Percentiles rank a stretch among this genome's conserved stretches.
Conservation (phyloP, 2,888 invertebrate species). For the Osedax fenrisi region DNA sequence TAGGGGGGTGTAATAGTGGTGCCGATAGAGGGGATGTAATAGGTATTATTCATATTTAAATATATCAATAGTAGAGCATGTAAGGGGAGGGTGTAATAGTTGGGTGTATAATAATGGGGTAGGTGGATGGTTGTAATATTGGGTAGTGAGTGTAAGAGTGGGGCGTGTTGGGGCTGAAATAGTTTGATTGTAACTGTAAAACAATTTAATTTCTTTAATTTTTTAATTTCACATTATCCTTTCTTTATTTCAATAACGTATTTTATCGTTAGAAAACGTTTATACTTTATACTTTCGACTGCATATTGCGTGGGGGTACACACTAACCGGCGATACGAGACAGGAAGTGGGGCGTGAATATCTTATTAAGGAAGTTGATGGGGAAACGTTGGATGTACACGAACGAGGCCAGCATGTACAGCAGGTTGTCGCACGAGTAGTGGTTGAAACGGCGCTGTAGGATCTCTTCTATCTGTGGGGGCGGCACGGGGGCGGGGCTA, state of each 20-base stretch:
- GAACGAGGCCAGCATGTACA: conserved; percentile 59
- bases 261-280: too few relatives aligned
- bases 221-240: too few relatives aligned
- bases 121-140: neutral
- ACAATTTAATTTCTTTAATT: too few relatives aligned
- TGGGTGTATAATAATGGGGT: neutral
- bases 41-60: conserved; percentile 58
- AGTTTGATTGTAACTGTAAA: too few relatives aligned
- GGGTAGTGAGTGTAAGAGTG: neutral
- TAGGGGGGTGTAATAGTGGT: conserved; percentile 57
- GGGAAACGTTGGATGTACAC: conserved; percentile 59
- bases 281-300: too few relatives aligned
- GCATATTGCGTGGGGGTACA: too few relatives aligned
- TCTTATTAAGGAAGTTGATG: conserved; percentile 55
- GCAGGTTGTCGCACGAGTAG: conserved; percentile 55
- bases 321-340: conserved; percentile 54
- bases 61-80: conserved; percentile 55
- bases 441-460: conserved; percentile 56
- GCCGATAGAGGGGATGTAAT: conserved; percentile 57
- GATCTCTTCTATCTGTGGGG: conserved; percentile 52
- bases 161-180: too few relatives aligned
- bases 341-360: conserved; percentile 59
- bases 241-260: too few relatives aligned
- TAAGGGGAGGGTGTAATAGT: neutral
- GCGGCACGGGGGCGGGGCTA: too few relatives aligned